Evolutionary conservation across 2,113 vertebrate genomes (phyloP).

Genomic region (Zosterops japonicus): DNA sequence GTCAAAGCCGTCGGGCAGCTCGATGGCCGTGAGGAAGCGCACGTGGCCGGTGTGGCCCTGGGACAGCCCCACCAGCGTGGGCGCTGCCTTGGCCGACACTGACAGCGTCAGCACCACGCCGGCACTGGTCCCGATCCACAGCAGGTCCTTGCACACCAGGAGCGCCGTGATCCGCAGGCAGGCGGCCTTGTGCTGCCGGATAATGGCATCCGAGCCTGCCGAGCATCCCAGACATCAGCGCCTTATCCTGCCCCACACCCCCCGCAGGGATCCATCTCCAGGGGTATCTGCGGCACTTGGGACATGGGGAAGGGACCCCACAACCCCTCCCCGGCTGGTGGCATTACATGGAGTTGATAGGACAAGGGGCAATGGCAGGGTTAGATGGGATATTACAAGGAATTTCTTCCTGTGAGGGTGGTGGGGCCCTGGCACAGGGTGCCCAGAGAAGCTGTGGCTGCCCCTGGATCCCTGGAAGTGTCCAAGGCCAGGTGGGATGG

Average conservation of each 20-base stretch:
- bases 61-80: constrained; percentile 86
- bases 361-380: background rate
- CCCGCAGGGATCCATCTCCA: accelerated
- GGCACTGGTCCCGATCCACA: constrained; percentile 97
- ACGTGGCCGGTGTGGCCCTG: constrained; percentile 97
- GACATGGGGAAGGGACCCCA: accelerated
- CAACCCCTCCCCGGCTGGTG: accelerated
- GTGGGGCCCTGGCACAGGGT: accelerated
- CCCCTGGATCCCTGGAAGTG: background rate
- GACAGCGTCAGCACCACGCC: constrained; percentile 91
- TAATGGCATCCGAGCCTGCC: constrained; percentile 91
- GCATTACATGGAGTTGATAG: accelerated
- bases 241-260: accelerated
- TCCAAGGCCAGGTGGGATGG: accelerated
- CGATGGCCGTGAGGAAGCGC: constrained; percentile 92
- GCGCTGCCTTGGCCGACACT: constrained; percentile 77
- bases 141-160: constrained; percentile 90
- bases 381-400: background rate
- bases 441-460: background rate
- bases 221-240: accelerated
- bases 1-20: constrained; percentile 89
- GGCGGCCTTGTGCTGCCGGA: constrained; percentile 96
- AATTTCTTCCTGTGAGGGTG: accelerated
- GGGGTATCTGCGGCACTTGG: accelerated
- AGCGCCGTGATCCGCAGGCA: constrained; percentile 95